Conservation (phyloP, 1,140 invertebrate genomes). For the Chrysoperla carnea region DNA sequence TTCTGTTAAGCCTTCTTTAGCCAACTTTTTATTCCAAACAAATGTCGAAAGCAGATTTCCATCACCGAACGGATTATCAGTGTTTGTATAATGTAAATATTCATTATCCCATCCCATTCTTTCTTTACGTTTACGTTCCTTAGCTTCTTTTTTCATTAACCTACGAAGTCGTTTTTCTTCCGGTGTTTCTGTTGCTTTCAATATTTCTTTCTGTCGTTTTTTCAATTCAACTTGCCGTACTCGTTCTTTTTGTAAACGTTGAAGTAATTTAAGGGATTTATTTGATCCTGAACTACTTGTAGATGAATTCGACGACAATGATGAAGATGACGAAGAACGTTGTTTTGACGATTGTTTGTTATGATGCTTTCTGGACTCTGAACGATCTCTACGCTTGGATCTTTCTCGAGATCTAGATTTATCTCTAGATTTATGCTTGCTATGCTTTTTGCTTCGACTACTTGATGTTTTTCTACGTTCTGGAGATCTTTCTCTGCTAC, state of each 20-base stretch:
- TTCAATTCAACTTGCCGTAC: constrained; percentile 42
- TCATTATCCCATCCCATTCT: constrained; percentile 94
- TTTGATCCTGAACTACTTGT: constrained; percentile 25
- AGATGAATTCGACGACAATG: not conserved
- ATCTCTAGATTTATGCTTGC: no score
- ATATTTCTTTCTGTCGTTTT: constrained; percentile 56
- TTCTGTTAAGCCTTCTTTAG: constrained; percentile 78
- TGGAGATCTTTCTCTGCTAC: no score
- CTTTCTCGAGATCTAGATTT: no score
- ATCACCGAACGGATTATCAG: constrained; percentile 98
- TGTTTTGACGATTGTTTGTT: no score
- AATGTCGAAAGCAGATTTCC: constrained; percentile 83
- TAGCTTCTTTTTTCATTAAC: constrained; percentile 77
- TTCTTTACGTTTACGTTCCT: constrained; percentile 74
- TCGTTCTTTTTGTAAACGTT: constrained; percentile 54
- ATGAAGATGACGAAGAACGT: no score
- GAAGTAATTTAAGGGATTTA: constrained; percentile 45
- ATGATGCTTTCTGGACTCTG: no score
- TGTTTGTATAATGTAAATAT: constrained; percentile 91
- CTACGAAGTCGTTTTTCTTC: constrained; percentile 83
- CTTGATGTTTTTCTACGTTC: no score
- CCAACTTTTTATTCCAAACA: constrained; percentile 92
- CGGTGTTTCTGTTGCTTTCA: constrained; percentile 84
- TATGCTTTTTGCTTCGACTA: no score
- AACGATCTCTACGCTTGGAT: no score